phyloP scores from a whole-genome alignment of 30 jellyfish, hydroid and myxozoan species.

The Haliclystus octoradiatus region DNA sequence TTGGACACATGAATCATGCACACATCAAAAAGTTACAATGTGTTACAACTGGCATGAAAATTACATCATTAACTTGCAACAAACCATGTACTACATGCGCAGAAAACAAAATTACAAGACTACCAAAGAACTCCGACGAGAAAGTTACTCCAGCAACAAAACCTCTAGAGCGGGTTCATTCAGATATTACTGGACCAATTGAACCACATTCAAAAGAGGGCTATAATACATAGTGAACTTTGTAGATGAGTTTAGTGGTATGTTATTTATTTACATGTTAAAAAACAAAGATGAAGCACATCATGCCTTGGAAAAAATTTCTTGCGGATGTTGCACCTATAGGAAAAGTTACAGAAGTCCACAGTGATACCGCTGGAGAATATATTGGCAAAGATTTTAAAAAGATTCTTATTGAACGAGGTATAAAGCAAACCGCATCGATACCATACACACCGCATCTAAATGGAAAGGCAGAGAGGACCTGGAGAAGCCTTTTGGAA shows the following conservation, averaged over 20 bases:
- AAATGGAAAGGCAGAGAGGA: too few species aligned
- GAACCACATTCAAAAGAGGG: conserved; percentile 35
- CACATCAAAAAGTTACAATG: conserved; percentile 31
- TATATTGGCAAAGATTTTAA: too few species aligned
- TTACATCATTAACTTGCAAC: conserved; percentile 6
- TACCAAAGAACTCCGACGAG: conserved; percentile 11
- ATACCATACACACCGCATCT: too few species aligned
- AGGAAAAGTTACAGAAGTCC: too few species aligned
- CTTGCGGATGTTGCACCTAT: too few species aligned
- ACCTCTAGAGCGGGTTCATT: conserved; percentile 21
- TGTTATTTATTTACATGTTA: too few species aligned
- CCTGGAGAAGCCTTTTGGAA: too few species aligned
- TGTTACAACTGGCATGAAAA: conserved; percentile 41
- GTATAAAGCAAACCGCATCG: too few species aligned
- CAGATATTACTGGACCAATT: conserved; percentile 36
- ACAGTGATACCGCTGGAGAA: too few species aligned
- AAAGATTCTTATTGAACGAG: too few species aligned
- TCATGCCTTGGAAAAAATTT: not conserved
- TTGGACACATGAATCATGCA: conserved; percentile 40
- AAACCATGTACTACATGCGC: conserved; percentile 19
- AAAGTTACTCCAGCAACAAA: conserved; percentile 12
- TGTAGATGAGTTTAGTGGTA: conserved; percentile 23
- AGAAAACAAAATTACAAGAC: conserved; percentile 30
- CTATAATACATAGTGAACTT: conserved; percentile 22
- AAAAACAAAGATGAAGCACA: not conserved